A percentile compares a stretch with the other conserved stretches of the same genome.
phyloP scores from a whole-genome alignment of 2,888 invertebrate species.

The Deroplatys truncata region DNA sequence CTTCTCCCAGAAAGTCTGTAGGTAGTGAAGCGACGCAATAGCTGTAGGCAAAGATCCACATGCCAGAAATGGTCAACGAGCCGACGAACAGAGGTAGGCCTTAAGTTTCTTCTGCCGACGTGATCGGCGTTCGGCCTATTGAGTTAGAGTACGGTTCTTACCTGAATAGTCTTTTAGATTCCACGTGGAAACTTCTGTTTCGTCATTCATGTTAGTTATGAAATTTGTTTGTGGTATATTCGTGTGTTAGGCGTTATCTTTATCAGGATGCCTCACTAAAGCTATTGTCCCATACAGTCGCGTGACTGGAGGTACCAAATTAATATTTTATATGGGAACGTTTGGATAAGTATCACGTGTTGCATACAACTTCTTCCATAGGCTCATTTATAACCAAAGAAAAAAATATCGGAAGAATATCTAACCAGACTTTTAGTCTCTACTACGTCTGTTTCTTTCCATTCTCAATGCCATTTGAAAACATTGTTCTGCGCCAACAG shows the following conservation, averaged over 20 bases:
- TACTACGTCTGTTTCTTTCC: no score
- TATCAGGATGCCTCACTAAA: background rate
- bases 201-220: no score
- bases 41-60: background rate
- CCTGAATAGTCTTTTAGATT: no score
- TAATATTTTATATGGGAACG: background rate
- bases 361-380: no score
- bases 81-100: background rate
- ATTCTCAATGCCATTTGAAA: no score
- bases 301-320: background rate
- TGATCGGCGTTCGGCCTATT: no score
- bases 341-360: background rate
- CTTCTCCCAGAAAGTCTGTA: background rate
- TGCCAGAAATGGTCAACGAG: background rate
- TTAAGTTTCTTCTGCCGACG: background rate
- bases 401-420: background rate
- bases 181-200: no score
- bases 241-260: no score
- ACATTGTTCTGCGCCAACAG: no score
- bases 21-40: background rate
- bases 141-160: no score
- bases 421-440: no score
- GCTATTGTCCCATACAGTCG: background rate
- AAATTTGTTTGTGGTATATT: no score
- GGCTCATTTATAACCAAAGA: background rate